Evolutionary conservation across 1,140 invertebrate genomes (phyloP), one percentile per base, ranked within the genome.

Genomic region (Procambarus clarkii): DNA sequence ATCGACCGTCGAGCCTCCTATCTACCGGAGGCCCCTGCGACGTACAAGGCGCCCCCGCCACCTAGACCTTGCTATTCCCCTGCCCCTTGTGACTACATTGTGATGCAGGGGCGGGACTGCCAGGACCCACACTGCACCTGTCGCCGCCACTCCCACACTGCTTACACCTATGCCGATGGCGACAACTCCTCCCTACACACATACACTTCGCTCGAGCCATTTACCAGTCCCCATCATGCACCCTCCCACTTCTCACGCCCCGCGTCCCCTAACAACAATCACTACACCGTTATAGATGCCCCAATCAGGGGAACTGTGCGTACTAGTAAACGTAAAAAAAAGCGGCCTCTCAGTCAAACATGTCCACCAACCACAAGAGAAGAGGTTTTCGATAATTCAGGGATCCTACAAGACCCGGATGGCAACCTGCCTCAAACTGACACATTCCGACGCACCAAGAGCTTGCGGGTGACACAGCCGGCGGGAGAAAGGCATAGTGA

Each of bases 121-220:
- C 58, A 74, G 21, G 86, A 88, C 54, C 91, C 86, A 9, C 80
- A 87, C 4, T 92, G 91, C 58, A 82, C 80, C 18, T 92, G 91
- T 34, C 91, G 81, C 50, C 54, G 81, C 3, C 85, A 88, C 58
- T 88, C 91, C n/a, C 86, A 88, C 24, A 46, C 80, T 24, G 86
- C 86, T 8, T 92, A 85, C 58, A 84, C 91, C 74, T 88, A 74
- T n/a, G 78, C 85, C 24, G 86, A 92, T 45, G 91, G 91, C 46
- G 91, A 92, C 54, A 79, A 24, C 50, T 88, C 91, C 18, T 92
- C 91, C 71, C 69, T 92, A 44, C 91, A 92, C 60, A 92, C 91
- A 18, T 92, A 92, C 74, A 88, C 86, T 50, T 92, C 91, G 44
- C 80, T 92, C 2, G 91, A 92, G 44, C 81, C 88, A 24, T 91